Evolutionary conservation across 1,140 invertebrate species (phyloP).

Genomic region (Drosophila cardini): DNA sequence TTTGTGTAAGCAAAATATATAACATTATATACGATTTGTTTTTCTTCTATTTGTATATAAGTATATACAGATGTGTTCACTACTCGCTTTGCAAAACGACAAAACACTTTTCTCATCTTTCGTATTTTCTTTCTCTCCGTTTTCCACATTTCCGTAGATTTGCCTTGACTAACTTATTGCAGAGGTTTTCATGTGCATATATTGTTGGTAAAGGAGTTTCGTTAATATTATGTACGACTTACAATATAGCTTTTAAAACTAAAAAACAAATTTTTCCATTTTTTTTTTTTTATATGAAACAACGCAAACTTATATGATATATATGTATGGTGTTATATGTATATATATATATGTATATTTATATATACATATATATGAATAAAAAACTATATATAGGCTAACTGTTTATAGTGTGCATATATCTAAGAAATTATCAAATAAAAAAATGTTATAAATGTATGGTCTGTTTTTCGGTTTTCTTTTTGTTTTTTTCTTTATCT

Average conservation of each 20-base stretch:
- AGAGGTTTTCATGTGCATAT: conserved; percentile 71
- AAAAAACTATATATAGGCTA: conserved; percentile 62
- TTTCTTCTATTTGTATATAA: conserved; percentile 51
- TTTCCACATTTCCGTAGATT: conserved; percentile 51
- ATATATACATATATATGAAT: conserved; percentile 57
- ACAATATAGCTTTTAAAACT: conserved; percentile 73
- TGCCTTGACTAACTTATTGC: conserved; percentile 80
- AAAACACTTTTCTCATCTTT: conserved; percentile 57
- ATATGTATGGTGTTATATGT: conserved; percentile 41
- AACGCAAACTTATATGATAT: conserved; percentile 69
- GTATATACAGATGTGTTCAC: conserved; percentile 58
- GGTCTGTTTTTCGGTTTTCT: conserved; percentile 53
- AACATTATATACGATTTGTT: conserved; percentile 70
- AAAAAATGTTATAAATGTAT: conserved; percentile 50
- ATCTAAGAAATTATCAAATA: conserved; percentile 61
- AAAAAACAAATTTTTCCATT: conserved; percentile 80
- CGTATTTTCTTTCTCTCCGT: conserved; percentile 28
- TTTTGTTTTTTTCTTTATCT: conserved; percentile 43
- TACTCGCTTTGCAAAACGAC: conserved; percentile 63
- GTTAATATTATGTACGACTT: conserved; percentile 63
- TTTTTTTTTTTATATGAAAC: conserved; percentile 62
- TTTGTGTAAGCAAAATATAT: conserved; percentile 76
- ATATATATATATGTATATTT: conserved; percentile 60
- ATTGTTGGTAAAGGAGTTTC: conserved; percentile 66
- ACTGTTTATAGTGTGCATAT: conserved; percentile 42